Evolutionary conservation across 2,797 vertebrate genomes (phyloP).

Genomic region (Antrozous pallidus): DNA sequence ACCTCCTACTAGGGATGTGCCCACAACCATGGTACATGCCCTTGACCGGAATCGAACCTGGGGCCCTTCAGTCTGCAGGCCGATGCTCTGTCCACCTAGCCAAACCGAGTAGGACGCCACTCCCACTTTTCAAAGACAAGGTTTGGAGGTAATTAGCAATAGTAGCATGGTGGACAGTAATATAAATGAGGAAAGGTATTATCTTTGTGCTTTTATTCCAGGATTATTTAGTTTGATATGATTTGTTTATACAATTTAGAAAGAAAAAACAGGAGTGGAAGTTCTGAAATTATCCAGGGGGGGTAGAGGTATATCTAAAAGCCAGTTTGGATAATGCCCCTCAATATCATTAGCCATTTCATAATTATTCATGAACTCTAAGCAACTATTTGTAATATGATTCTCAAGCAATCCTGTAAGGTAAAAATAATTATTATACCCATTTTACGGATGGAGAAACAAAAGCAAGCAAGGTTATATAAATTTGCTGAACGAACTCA

Average conservation of each 20-base stretch:
- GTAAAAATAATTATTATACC: background rate
- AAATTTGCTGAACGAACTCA: background rate
- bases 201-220: background rate
- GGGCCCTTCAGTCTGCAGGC: too few species aligned
- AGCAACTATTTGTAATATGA: background rate
- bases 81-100: too few species aligned
- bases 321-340: background rate
- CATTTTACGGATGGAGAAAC: background rate
- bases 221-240: background rate
- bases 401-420: background rate
- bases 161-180: background rate
- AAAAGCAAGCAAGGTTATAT: background rate
- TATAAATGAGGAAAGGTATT: background rate
- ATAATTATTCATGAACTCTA: background rate
- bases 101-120: too few species aligned
- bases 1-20: too few species aligned
- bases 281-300: slow-evolving; percentile 13
- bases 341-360: background rate
- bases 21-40: too few species aligned
- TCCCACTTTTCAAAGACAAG: background rate
- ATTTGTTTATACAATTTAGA: background rate
- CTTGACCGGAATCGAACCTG: too few species aligned
- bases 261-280: background rate
- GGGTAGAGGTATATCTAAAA: background rate
- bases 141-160: background rate